These are phyloP conservation scores for Hoplias malabaricus DNA, from an alignment of 2,113 vertebrate genomes.

Conservation along the genomic window DNA sequence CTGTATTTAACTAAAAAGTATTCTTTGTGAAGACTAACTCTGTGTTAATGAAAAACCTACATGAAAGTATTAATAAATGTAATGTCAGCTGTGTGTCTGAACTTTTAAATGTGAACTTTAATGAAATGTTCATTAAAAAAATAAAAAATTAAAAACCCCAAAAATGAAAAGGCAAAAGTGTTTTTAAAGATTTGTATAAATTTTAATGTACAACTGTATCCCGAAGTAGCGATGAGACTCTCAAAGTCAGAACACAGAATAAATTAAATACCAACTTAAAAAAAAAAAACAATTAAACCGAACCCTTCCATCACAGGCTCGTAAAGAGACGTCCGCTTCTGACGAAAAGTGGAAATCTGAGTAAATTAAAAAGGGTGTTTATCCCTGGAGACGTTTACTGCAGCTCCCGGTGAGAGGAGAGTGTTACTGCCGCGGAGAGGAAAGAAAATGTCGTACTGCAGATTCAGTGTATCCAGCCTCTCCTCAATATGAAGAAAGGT, in stretches of 20 bases:
- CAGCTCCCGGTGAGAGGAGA: no score
- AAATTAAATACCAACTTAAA: slow-evolving; percentile 55
- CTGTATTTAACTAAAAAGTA: no score
- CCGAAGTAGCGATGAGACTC: slow-evolving; percentile 50
- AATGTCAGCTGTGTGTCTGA: no score
- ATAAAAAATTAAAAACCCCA: slow-evolving; percentile 10
- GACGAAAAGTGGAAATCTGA: neutral
- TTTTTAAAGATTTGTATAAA: slow-evolving; percentile 62
- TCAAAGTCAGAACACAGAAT: slow-evolving; percentile 49
- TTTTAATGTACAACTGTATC: slow-evolving; percentile 65
- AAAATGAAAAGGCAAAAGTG: no score
- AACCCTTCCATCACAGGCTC: slow-evolving; percentile 9
- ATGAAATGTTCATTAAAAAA: no score
- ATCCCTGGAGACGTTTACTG: no score
- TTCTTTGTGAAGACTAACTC: no score
- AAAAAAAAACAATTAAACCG: slow-evolving; percentile 25
- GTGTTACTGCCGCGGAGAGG: slow-evolving; percentile 8
- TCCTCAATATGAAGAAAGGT: slow-evolving; percentile 33
- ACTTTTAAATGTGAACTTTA: no score
- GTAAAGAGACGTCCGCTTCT: no score
- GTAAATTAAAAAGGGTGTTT: no score
- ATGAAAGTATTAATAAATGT: no score
- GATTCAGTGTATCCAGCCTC: slow-evolving; percentile 6
- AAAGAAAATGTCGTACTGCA: neutral
- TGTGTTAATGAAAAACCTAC: no score